Conservation (phyloP, 2,113 vertebrate genomes). For the Donacobius atricapilla region DNA sequence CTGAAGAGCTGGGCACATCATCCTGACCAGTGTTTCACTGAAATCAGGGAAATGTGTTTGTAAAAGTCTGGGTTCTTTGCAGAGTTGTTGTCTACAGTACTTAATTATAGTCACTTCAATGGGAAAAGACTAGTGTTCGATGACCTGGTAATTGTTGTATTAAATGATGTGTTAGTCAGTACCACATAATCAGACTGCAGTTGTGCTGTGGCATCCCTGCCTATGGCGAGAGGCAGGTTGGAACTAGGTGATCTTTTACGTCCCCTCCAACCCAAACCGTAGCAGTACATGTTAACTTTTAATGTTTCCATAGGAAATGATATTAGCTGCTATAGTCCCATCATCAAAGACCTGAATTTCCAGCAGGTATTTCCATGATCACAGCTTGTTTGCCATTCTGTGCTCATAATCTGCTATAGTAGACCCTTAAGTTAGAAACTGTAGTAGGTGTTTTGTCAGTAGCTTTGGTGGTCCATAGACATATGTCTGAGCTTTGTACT, state of each 20-base stretch:
- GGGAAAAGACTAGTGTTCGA: neutral
- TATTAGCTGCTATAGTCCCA: neutral
- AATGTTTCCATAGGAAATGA: neutral
- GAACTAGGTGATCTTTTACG: neutral
- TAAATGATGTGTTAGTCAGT: neutral
- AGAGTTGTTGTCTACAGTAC: neutral
- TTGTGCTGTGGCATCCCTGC: neutral
- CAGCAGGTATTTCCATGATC: neutral
- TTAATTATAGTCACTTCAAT: neutral
- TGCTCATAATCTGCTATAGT: neutral
- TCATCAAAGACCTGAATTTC: neutral
- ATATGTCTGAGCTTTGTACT: neutral
- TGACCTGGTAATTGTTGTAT: neutral
- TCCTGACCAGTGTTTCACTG: neutral
- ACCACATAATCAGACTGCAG: neutral
- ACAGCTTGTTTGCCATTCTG: neutral
- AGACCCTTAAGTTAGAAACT: neutral
- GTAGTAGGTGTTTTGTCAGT: neutral
- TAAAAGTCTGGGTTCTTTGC: neutral
- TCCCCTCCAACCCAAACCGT: neutral
- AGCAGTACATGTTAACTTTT: neutral
- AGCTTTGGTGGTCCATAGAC: neutral
- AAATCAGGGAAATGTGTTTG: neutral
- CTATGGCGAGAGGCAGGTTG: rapidly evolving
- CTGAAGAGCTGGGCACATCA: neutral